Base-by-base conservation (phyloP, 1,140 invertebrate species). In the Thalassaphorura encarpata region DNA sequence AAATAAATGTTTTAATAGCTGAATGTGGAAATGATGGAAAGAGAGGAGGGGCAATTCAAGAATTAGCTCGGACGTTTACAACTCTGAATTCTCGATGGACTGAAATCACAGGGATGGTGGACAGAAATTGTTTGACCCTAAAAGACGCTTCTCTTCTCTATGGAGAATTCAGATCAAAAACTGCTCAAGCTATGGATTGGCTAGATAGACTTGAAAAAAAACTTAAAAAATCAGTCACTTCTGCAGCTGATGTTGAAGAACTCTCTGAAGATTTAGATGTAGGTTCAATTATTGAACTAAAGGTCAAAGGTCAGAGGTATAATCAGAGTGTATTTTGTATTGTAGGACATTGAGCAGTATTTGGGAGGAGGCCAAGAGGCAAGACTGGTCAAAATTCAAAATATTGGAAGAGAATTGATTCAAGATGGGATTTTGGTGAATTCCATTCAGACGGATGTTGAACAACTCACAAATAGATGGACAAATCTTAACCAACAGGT, bases 201-300 rank as follows among this genome's bases (percentile, higher is more conserved):
- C 73, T 92, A 55, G 84, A 88, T 69, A 81, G 83, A 56, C 72
- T 94, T 58, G 83, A 89, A 67, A 84, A 83, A 64, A 82, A 87
- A 67, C 73, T 93, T 52, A 79, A 79, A 60, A 79, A 79, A 66
- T 80, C 81, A 8, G 77, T 80, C 0, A 80, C 82, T 60, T 76
- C 76, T 66, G 83, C 83, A 60, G 85, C 83, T n/a, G 90, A 93
- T 74, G 88, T 89, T n/a, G 90, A 94, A 74, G 90, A 94, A 72
- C 84, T 92, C 56, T 87, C 86, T 27, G 88, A 90, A 68, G 84
- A 90, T 68, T 75, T 93, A 36, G 87, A 90, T 74, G 88, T 91
- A 70, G 80, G 81, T 67, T 42, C 19, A 42, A 27, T 49, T n/a
- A n/a, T n/a, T n/a, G n/a, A n/a, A n/a, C n/a, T n/a, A n/a, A n/a